Conservation (phyloP, 2,113 vertebrate genomes). For the human (Homo sapiens) region GRCh38 chr18:3824501-3825000, state of each 20-base stretch:
- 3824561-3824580: constrained; percentile 29
- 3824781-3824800: not conserved
- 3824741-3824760: not conserved
- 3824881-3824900: not conserved
- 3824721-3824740: not conserved
- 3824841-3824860: not conserved
- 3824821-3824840: not conserved
- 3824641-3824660: not conserved
- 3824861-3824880: not conserved
- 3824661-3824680: not conserved
- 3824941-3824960: not conserved
- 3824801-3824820: not conserved
- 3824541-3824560: not conserved
- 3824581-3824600: not conserved
- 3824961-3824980: not conserved
- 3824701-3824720: not conserved
- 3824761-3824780: not conserved
- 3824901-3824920: not conserved
- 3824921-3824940: not conserved
- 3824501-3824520: not conserved
- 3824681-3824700: not conserved
- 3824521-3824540: not conserved
- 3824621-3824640: not conserved
- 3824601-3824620: not conserved
- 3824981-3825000: not conserved